Conservation (phyloP, 2,888 invertebrate species). For the Oxycera nigricornis region DNA sequence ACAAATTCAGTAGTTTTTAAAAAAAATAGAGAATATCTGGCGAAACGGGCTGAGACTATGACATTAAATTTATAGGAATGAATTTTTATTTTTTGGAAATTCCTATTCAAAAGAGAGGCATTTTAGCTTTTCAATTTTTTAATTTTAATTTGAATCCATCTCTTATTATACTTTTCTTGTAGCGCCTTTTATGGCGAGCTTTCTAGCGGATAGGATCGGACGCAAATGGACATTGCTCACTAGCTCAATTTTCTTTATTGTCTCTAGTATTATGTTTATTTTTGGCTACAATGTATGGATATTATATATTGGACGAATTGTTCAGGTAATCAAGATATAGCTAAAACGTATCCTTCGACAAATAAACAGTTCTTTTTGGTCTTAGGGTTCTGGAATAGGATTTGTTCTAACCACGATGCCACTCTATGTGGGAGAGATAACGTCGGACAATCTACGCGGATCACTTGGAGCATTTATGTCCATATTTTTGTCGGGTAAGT, state of each 20-base stretch:
- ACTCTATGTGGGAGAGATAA: slow-evolving; percentile 87
- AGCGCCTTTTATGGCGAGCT: slow-evolving; percentile 77
- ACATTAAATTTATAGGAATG: no score
- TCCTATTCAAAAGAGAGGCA: no score
- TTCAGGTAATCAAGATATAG: slow-evolving; percentile 51
- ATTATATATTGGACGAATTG: slow-evolving; percentile 62
- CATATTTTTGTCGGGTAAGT: slow-evolving; percentile 69
- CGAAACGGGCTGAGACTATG: background rate
- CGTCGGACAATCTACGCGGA: slow-evolving; percentile 79
- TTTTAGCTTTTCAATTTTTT: no score
- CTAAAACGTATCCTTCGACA: background rate
- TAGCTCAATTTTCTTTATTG: slow-evolving; percentile 70
- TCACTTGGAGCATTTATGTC: slow-evolving; percentile 83
- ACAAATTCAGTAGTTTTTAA: no score
- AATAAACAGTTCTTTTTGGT: background rate
- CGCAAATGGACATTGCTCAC: slow-evolving; percentile 73
- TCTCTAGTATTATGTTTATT: slow-evolving; percentile 74
- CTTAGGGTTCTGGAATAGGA: slow-evolving; percentile 69
- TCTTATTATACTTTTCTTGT: slow-evolving; percentile 51
- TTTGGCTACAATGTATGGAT: slow-evolving; percentile 68
- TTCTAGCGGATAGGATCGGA: slow-evolving; percentile 71
- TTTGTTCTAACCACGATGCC: slow-evolving; percentile 77
- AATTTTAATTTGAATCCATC: no score
- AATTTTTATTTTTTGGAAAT: no score
- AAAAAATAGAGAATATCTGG: background rate